Evolutionary conservation across 1,140 invertebrate species (phyloP), one percentile per base, ranked within the genome.

Genomic region (Drosophila virilis): DNA sequence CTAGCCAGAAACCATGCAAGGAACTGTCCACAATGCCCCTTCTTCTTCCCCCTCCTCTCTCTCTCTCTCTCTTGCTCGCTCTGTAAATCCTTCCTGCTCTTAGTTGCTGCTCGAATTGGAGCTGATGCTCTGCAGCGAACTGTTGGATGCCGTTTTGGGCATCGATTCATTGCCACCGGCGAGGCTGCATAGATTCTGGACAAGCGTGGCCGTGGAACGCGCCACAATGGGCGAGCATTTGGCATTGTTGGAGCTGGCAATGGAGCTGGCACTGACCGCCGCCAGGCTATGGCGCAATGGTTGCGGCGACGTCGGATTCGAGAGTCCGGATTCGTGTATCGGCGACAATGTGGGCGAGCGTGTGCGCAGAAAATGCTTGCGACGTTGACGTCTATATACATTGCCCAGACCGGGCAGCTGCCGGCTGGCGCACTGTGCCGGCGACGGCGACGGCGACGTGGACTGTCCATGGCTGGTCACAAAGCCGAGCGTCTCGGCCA

Each of bases 271-370:
- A 33, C 66, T 78, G 60, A 28, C 15, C 12, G 43, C 42, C 42
- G 69, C 66, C 51, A 60, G 50, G 8, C 32, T 69, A 38, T 71
- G 80, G 8, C 77, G 58, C 93, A 92, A 10, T 92, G 92, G 94
- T 75, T 94, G 92, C 13, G 95, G 95, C 52, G 95, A 95, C 3
- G 94, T 94, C 0, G 95, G 95, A 92, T 96, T 96, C 4, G 95
- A 96, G 1, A 96, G 92, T n/a, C 95, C 95, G 12, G 95, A 95
- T 78, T 96, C 95, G 42, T 94, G 94, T 35, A 96, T 96, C 8
- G 96, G 95, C 35, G 95, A 96, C 45, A 96, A 90, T 37, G 93
- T 93, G 66, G 92, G 94, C n/a, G 93, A 95, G 90, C 90, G 94
- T 66, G 77, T 94, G 80, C 78, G 93, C 90, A 59, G 90, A 82